Conservation (phyloP, 2,797 vertebrate species). For the Manis crassicaudata region DNA sequence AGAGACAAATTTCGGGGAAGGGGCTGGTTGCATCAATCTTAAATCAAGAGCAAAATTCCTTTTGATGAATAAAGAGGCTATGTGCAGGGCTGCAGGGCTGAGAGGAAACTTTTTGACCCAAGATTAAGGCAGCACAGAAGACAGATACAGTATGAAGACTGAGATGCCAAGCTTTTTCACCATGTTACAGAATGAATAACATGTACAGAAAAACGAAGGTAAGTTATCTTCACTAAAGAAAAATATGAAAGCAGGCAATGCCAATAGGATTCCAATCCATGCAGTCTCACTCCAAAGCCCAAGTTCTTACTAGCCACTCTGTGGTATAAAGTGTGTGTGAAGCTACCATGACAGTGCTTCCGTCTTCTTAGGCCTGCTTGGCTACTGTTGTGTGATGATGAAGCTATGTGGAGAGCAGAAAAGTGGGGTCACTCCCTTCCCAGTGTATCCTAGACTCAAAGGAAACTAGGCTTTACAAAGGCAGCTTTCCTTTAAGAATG, state of each 20-base stretch:
- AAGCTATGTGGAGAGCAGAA: background rate
- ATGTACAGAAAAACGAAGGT: background rate
- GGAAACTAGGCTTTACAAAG: background rate
- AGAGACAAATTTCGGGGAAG: too few species aligned
- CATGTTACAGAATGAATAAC: too few species aligned
- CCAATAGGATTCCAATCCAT: background rate
- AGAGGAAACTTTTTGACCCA: too few species aligned
- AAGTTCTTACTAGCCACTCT: background rate
- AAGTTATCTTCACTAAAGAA: background rate
- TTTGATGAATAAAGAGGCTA: too few species aligned
- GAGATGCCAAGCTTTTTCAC: too few species aligned
- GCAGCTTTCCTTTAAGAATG: background rate
- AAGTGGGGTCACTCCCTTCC: background rate
- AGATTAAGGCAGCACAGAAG: too few species aligned
- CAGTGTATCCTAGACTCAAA: background rate
- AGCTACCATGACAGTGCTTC: too few species aligned
- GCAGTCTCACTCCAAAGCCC: background rate
- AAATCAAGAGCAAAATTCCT: too few species aligned
- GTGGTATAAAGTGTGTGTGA: background rate
- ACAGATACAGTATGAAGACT: too few species aligned
- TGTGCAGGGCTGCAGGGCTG: too few species aligned
- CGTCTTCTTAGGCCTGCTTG: background rate
- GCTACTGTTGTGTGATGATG: background rate
- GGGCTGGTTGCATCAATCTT: too few species aligned
- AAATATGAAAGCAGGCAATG: background rate